Conservation (phyloP, 2,888 invertebrate genomes). For the Trilocha varians region DNA sequence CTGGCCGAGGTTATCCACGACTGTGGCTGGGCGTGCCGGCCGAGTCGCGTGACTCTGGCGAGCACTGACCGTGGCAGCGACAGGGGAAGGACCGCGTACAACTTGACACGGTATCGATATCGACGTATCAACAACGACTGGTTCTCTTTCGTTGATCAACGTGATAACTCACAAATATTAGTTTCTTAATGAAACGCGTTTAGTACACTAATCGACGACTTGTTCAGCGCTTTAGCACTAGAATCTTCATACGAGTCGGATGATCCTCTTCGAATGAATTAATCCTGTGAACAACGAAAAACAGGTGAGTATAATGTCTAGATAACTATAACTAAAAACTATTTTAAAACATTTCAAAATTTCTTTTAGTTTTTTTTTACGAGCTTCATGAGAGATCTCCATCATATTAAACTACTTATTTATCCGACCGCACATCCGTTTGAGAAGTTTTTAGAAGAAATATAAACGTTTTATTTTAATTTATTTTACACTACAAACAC, state of each 20-base stretch:
- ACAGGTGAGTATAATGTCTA: conserved; percentile 23
- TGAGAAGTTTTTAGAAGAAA: not conserved
- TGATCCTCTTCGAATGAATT: conserved; percentile 52
- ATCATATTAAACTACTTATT: not conserved
- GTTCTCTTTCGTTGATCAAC: conserved; percentile 36
- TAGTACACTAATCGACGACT: conserved; percentile 25
- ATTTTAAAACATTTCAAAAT: not conserved
- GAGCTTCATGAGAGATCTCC: not conserved
- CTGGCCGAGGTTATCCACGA: conserved; percentile 73
- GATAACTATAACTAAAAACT: not conserved
- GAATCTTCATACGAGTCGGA: conserved; percentile 44
- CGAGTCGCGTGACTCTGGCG: conserved; percentile 71
- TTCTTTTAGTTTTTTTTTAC: not conserved
- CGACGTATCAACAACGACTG: conserved; percentile 45
- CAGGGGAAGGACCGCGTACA: conserved; percentile 56
- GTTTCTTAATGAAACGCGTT: conserved; percentile 12
- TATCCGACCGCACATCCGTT: not conserved
- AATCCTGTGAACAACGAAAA: conserved; percentile 59
- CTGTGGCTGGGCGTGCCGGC: conserved; percentile 69
- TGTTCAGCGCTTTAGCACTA: conserved; percentile 47
- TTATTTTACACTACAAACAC: not conserved
- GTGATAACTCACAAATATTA: conserved; percentile 37
- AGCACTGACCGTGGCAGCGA: conserved; percentile 66
- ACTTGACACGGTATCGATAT: conserved; percentile 50
- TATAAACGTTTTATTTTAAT: not conserved